phyloP scores from a whole-genome alignment of 2,888 invertebrate genomes.

The Halictus ligatus region DNA sequence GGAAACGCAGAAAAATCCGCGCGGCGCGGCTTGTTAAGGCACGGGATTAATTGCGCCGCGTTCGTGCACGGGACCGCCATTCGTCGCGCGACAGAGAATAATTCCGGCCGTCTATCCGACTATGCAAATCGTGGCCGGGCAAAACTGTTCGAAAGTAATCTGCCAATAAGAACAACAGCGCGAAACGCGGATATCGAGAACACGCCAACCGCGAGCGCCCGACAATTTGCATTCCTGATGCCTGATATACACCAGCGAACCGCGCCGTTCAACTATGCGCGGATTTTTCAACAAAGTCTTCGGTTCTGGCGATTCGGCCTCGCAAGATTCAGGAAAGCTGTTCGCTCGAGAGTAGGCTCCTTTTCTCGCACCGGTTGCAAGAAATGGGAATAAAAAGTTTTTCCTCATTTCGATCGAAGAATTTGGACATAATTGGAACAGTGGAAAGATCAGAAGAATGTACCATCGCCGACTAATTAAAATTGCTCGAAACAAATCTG shows the following conservation, averaged over 20 bases:
- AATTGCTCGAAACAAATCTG: no score
- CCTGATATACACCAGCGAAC: constrained; percentile 19
- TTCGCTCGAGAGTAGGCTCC: no score
- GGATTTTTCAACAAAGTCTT: not conserved
- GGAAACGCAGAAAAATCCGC: constrained; percentile 3
- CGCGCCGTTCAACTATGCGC: not conserved
- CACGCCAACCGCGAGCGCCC: constrained; percentile 34
- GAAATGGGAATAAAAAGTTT: no score
- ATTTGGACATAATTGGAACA: no score
- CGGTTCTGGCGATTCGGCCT: no score
- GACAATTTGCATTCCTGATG: constrained; percentile 60
- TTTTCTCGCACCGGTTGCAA: no score
- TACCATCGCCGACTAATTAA: no score
- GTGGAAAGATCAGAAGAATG: no score
- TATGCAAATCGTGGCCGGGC: constrained; percentile 24
- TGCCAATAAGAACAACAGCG: constrained; percentile 54
- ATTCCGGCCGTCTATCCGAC: constrained; percentile 35
- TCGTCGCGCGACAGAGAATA: constrained; percentile 33
- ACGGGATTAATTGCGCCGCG: constrained; percentile 33
- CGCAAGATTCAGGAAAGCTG: no score
- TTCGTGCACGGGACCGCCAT: constrained; percentile 10
- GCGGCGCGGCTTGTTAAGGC: constrained; percentile 25
- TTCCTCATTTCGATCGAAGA: no score
- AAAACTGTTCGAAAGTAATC: constrained; percentile 48
- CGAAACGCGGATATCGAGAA: constrained; percentile 47